Evolutionary conservation across 2,888 invertebrate genomes (phyloP).

Genomic region (Amblyjoppa fuscipennis): DNA sequence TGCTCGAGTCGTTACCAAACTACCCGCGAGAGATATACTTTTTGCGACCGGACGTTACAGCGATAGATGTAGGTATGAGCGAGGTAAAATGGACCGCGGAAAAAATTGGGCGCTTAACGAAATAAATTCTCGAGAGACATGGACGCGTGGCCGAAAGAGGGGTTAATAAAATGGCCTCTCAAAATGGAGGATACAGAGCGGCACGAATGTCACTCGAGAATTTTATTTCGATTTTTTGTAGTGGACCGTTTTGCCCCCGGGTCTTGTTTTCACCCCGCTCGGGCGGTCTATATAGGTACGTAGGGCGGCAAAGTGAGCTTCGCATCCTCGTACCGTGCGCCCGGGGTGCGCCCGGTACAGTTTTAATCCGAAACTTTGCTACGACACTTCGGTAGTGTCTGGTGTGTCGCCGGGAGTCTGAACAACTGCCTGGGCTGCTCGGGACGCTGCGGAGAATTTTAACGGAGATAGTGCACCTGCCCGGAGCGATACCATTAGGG

Average conservation of each 20-base stretch:
- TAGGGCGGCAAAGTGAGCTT: conserved; percentile 11
- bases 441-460: conserved; percentile 45
- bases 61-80: conserved; percentile 14
- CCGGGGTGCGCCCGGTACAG: conserved; percentile 32
- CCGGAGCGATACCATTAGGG: conserved; percentile 59
- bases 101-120: not conserved
- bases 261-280: not conserved
- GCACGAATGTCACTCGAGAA: not conserved
- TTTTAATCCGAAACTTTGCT: conserved; percentile 65
- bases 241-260: not conserved
- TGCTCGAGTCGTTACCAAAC: conserved; percentile 55
- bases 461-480: conserved; percentile 55
- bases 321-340: conserved; percentile 35
- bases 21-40: conserved; percentile 41
- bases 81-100: not conserved
- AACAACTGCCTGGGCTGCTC: not conserved
- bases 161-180: too few species aligned
- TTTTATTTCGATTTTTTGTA: conserved; percentile 6
- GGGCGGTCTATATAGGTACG: not conserved
- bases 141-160: not conserved
- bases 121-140: not conserved
- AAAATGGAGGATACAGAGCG: too few species aligned
- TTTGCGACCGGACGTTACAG: conserved; percentile 5
- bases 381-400: conserved; percentile 54
- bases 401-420: conserved; percentile 36